Percentiles rank a stretch among this genome's conserved stretches.
These are phyloP conservation scores for Phlogophora meticulosa DNA, from an alignment of 2,888 invertebrate species.

Conservation along the genomic window DNA sequence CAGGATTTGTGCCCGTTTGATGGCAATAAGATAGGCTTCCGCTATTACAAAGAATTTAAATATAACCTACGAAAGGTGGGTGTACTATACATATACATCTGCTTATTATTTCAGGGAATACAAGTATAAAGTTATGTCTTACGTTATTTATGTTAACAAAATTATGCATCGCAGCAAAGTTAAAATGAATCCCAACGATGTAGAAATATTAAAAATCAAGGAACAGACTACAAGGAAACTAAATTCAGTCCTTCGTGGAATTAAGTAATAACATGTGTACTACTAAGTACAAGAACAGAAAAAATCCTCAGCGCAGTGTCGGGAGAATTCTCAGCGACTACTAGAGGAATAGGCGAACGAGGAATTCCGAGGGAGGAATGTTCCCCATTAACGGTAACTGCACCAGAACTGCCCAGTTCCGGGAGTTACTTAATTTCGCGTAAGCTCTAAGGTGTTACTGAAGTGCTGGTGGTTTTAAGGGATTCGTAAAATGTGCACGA, in stretches of 20 bases:
- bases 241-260: slow-evolving; percentile 54
- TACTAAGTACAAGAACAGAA: slow-evolving; percentile 57
- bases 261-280: slow-evolving; percentile 61
- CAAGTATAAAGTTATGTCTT: no score
- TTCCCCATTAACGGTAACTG: slow-evolving; percentile 77
- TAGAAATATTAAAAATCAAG: slow-evolving; percentile 41
- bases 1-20: no score
- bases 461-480: slow-evolving; percentile 43
- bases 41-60: no score
- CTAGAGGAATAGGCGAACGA: slow-evolving; percentile 61
- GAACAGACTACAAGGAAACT: slow-evolving; percentile 24
- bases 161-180: not conserved
- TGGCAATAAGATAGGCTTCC: no score
- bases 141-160: not conserved
- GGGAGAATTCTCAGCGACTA: slow-evolving; percentile 57
- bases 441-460: slow-evolving; percentile 66
- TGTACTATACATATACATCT: no score
- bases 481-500: slow-evolving; percentile 50
- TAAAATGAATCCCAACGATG: slow-evolving; percentile 15
- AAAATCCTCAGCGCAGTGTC: slow-evolving; percentile 58
- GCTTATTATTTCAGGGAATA: no score
- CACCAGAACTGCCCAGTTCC: slow-evolving; percentile 73
- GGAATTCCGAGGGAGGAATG: slow-evolving; percentile 72
- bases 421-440: slow-evolving; percentile 76
- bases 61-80: no score